These are phyloP conservation scores for Proterorhinus semilunaris DNA, from an alignment of 2,113 vertebrate species.

Conservation along the genomic window DNA sequence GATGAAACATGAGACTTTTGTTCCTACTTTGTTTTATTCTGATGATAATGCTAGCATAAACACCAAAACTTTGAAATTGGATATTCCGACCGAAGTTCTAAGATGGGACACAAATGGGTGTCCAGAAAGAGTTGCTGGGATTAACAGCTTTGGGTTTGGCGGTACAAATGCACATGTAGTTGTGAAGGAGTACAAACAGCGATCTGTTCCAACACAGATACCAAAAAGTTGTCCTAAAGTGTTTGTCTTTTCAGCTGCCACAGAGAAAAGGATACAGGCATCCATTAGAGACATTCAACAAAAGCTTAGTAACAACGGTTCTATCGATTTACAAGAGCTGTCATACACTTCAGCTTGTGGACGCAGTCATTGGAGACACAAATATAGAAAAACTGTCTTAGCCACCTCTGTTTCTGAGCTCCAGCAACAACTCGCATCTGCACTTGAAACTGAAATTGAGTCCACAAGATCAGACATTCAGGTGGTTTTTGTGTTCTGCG, in stretches of 20 bases:
- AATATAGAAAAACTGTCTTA: constrained; percentile 79
- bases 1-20: constrained; percentile 84
- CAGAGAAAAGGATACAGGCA: constrained; percentile 72
- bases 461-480: not conserved
- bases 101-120: constrained; percentile 74
- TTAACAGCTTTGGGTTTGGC: constrained; percentile 89
- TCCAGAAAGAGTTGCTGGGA: constrained; percentile 76
- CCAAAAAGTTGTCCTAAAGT: constrained; percentile 62
- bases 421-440: not conserved
- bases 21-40: constrained; percentile 83
- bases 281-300: constrained; percentile 68
- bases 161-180: constrained; percentile 85
- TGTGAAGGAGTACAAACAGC: constrained; percentile 74
- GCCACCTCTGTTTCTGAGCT: constrained; percentile 63
- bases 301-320: constrained; percentile 59
- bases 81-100: constrained; percentile 70
- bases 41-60: constrained; percentile 76
- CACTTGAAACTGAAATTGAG: not conserved
- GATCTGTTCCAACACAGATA: constrained; percentile 14
- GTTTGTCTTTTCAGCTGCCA: constrained; percentile 81
- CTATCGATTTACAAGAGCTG: constrained; percentile 69
- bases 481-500: constrained; percentile 6
- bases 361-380: constrained; percentile 80
- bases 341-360: constrained; percentile 85
- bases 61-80: constrained; percentile 72